phyloP scores from a whole-genome alignment of 2,797 vertebrate genomes.

The Rhinella marina region DNA sequence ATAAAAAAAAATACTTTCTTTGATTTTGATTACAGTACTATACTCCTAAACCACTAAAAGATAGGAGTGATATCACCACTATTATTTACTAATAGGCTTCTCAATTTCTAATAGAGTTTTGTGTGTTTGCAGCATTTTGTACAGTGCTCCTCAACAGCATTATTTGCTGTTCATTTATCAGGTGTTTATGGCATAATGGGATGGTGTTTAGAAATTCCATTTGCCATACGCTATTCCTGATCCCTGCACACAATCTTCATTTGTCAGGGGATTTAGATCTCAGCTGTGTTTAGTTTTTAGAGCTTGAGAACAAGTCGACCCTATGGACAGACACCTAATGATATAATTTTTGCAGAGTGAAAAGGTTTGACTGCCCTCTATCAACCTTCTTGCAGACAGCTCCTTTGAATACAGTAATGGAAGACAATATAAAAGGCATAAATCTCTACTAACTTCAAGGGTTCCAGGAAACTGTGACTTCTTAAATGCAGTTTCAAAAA shows the following conservation, averaged over 20 bases:
- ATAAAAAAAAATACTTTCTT: no score
- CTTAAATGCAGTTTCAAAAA: constrained; percentile 72
- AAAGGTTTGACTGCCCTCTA: constrained; percentile 78
- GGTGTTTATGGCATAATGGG: constrained; percentile 75
- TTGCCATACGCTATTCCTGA: constrained; percentile 77
- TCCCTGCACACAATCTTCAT: constrained; percentile 79
- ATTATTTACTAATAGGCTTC: not conserved
- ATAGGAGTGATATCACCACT: not conserved
- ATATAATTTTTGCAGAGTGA: constrained; percentile 77
- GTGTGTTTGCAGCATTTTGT: not conserved
- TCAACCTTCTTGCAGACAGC: constrained; percentile 75
- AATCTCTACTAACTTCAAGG: constrained; percentile 75
- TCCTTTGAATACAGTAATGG: constrained; percentile 77
- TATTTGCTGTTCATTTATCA: constrained; percentile 78
- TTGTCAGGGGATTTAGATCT: constrained; percentile 83
- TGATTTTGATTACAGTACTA: no score
- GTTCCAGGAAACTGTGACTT: constrained; percentile 74
- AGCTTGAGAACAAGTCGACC: constrained; percentile 80
- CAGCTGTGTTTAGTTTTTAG: constrained; percentile 82
- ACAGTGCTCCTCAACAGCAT: constrained; percentile 69
- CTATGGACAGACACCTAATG: constrained; percentile 80
- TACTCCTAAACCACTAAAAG: not conserved
- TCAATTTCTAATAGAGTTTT: not conserved
- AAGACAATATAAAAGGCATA: constrained; percentile 74
- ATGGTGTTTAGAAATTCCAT: constrained; percentile 81